Evolutionary conservation across 2,113 vertebrate genomes (phyloP).

Genomic region (Malurus alboscapulatus): DNA sequence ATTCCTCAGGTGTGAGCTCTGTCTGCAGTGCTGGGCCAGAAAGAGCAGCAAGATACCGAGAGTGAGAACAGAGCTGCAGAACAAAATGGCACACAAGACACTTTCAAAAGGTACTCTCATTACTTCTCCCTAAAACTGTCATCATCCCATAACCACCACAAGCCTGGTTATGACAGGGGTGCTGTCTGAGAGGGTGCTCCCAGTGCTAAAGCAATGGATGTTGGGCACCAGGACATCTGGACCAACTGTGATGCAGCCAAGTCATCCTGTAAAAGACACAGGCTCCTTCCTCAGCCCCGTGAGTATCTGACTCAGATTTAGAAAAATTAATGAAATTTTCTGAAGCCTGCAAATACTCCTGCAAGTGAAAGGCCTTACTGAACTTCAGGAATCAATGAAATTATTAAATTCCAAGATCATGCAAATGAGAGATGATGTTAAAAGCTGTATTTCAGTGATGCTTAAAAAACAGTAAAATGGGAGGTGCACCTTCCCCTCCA

Average conservation of each 20-base stretch:
- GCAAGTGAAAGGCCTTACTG: not conserved
- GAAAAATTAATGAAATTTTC: not conserved
- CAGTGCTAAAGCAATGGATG: not conserved
- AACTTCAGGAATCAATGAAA: not conserved
- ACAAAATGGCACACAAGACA: not conserved
- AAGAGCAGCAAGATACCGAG: not conserved
- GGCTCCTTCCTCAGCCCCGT: not conserved
- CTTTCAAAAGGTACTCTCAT: not conserved
- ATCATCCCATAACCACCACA: not conserved
- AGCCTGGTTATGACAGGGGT: not conserved
- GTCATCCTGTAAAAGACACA: rapidly evolving
- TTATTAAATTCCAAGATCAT: not conserved
- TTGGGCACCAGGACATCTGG: not conserved
- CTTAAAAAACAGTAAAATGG: not conserved
- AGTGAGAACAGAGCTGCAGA: not conserved
- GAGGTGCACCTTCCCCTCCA: rapidly evolving
- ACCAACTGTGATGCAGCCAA: rapidly evolving
- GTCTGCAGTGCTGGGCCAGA: not conserved
- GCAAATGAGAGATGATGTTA: not conserved
- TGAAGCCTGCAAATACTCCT: not conserved
- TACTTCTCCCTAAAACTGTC: not conserved
- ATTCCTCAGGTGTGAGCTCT: not conserved
- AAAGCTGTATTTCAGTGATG: not conserved
- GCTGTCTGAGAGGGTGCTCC: not conserved
- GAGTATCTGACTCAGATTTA: not conserved